Evolutionary conservation across 1,140 invertebrate species (phyloP), one percentile per base, ranked within the genome.

Genomic region (Drosophila eugracilis): DNA sequence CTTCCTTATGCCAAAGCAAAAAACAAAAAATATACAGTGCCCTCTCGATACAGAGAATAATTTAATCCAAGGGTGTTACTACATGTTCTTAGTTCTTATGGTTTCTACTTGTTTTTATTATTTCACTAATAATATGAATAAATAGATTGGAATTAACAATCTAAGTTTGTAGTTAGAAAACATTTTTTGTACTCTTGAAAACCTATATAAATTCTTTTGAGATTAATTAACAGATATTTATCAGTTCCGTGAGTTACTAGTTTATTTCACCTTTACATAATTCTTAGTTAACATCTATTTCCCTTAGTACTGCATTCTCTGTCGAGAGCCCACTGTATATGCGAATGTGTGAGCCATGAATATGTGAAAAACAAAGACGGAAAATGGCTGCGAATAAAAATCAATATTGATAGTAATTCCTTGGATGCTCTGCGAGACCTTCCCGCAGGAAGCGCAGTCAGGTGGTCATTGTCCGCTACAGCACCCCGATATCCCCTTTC

Each of bases 351-450:
- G 59, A 52, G 78, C 44, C 70, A 76, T 80, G 75, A 77, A 77
- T 73, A 58, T 80, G 78, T 58, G 78, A 48, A 62, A 88, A 81
- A 77, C 59, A 58, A 77, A 84, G 75, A 67, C 54, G 34, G 5
- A 17, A 17, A 45, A 24, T 14, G 36, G 55, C 44, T 47, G 36
- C 17, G 28, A 47, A 52, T 78, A 85, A 83, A 85, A 85, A 88
- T 85, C 81, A 85, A 85, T 88, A 85, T 45, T 69, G 74, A 75
- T 85, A 85, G 62, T 78, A 74, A 66, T 57, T 63, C 54, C 47
- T 67, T 26, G 45, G 60, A 67, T 67, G 63, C 47, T 65, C 17
- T 45, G 30, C 60, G 19, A 21, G 26, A 26, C 57, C 45, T 45
- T 62, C 30, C 55, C 14, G 30, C 59, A 72, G 75, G 36, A 63